Percentiles rank a stretch among this genome's conserved stretches.
phyloP scores from a whole-genome alignment of 2,113 vertebrate genomes.

The Leucopsar rothschildi region DNA sequence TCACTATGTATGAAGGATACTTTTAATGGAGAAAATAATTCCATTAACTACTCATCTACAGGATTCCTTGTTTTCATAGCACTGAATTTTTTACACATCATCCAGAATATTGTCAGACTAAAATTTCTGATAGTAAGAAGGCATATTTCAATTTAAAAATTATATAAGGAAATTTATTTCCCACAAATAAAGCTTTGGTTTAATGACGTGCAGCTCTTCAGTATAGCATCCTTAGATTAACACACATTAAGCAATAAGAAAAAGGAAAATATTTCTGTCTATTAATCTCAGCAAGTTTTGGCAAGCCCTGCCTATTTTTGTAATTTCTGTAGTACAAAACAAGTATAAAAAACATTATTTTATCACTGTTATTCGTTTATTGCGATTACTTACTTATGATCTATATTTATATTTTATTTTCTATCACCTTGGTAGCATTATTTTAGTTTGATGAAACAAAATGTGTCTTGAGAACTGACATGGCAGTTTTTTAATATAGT shows the following conservation, averaged over 20 bases:
- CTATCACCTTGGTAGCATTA: not conserved
- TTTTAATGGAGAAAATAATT: not conserved
- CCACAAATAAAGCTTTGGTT: not conserved
- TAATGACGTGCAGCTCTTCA: not conserved
- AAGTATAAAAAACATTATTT: not conserved
- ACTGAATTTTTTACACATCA: not conserved
- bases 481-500: not conserved
- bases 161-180: not conserved
- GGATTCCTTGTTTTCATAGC: not conserved
- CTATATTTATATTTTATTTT: not conserved
- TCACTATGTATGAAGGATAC: not conserved
- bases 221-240: not conserved
- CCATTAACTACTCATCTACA: not conserved
- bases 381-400: not conserved
- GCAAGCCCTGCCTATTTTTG: not conserved
- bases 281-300: not conserved
- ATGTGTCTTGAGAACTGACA: not conserved
- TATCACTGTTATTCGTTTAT: not conserved
- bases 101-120: not conserved
- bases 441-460: not conserved
- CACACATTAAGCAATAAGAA: not conserved
- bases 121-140: not conserved
- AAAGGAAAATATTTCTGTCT: not conserved
- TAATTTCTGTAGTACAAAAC: not conserved
- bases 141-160: not conserved